Evolutionary conservation across 2,113 vertebrate genomes (phyloP), one percentile per base, ranked within the genome.

Genomic region (Aramus guarauna): DNA sequence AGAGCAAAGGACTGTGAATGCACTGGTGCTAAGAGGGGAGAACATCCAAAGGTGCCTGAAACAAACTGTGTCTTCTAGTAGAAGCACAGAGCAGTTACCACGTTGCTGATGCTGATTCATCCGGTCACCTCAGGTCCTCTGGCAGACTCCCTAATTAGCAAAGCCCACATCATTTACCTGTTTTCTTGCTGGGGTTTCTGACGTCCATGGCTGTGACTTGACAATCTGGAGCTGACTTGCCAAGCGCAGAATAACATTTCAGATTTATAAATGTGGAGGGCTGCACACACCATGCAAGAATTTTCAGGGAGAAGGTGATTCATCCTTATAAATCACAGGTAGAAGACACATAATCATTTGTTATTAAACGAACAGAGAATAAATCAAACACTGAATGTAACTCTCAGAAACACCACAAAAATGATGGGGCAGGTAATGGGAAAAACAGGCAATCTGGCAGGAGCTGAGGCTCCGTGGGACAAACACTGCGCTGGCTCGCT

Each of bases 321-420:
- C 89, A 55, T 58, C 4, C 22, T 34, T 47, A 62, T 79, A 92
- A 93, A 89, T 94, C 91, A 78, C 68, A 4, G 41, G 63, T 19
- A 72, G 76, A 29, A 90, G 96, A 85, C 96, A 93, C 72, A 90
- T 13, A 88, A 93, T 95, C 92, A 68, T 94, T 96, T 72, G 95
- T 90, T 84, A 77, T 47, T 36, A 95, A 94, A 52, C 1, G 23
- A 91, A 67, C 72, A 45, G 87, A 58, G 82, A 45, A 85, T 82
- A 85, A 95, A 90, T 95, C 96, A 84, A 43, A 50, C 32, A 4
- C n/a, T 14, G 90, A 37, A 18, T 3, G 29, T 9, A 37, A 27
- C 71, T 63, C 71, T 9, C 3, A 64, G 72, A 56, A 88, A 58
- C 2, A 9, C 11, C 20, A 12, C 32, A 30, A 47, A 30, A 78